Conservation (phyloP, 2,888 invertebrate genomes). For the Endotricha flammealis region DNA sequence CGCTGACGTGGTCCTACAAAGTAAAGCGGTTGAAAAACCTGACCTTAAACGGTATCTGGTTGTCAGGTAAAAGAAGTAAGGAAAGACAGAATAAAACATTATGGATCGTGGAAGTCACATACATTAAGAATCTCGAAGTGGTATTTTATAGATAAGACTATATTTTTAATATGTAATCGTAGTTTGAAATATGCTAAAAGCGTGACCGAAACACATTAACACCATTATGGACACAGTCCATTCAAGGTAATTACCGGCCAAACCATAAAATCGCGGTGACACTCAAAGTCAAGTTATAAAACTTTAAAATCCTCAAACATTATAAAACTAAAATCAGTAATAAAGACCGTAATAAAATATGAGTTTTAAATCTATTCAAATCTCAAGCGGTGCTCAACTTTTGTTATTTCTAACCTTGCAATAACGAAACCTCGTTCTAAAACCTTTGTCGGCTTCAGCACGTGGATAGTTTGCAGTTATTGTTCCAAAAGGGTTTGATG, state of each 20-base stretch:
- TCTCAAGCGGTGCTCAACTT: constrained; percentile 39
- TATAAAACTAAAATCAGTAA: constrained; percentile 51
- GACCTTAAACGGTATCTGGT: too few relatives aligned
- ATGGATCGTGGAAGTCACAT: too few relatives aligned
- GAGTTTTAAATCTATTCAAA: constrained; percentile 54
- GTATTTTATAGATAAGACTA: too few relatives aligned
- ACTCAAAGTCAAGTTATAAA: constrained; percentile 37
- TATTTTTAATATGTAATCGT: constrained; percentile 3
- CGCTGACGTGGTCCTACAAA: too few relatives aligned
- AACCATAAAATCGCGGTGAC: constrained; percentile 61
- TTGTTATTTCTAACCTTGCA: constrained; percentile 61
- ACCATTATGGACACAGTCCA: constrained; percentile 27
- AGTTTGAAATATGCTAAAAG: constrained; percentile 31
- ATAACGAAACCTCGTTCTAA: constrained; percentile 39
- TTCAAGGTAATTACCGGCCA: constrained; percentile 41
- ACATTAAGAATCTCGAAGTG: too few relatives aligned
- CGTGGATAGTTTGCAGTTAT: constrained; percentile 49
- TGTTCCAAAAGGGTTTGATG: constrained; percentile 40
- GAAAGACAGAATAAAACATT: too few relatives aligned
- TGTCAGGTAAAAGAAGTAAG: too few relatives aligned
- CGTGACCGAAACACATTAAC: constrained; percentile 35
- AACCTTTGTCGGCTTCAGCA: constrained; percentile 56
- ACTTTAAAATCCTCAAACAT: constrained; percentile 31
- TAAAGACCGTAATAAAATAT: constrained; percentile 64
- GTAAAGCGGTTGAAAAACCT: too few relatives aligned